Base-by-base conservation (phyloP, 1,140 invertebrate species). In the Drosophila jambulina region DNA sequence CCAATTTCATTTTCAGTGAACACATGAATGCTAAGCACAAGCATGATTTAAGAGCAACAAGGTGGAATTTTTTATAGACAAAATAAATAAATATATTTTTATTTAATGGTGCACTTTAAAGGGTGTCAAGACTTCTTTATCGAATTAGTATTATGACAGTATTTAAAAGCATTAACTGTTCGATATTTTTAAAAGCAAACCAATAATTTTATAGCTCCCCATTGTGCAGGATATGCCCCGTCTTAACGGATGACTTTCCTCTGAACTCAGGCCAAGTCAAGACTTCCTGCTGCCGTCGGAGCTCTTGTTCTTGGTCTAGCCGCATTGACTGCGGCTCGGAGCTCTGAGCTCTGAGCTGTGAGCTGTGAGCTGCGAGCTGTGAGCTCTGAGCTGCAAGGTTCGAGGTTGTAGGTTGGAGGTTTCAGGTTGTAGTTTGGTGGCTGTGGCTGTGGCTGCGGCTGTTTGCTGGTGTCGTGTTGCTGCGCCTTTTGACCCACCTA, bases 401-500 rank as follows among this genome's bases (percentile, higher is more conserved):
- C 17, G 34, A 43, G 46, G 29, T 38, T 43, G 38, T 17, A 63
- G 67, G 36, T 27, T 51, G 27, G 17, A 32, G 19, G 49, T 42
- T 71, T 32, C 3, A 57, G 45, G n/a, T 32, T 53, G 38, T 21
- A 53, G 29, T n/a, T 69, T 51, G 46, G 59, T 77, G 67, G 67
- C 68, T 59, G 62, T 68, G 77, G 62, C 74, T 75, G 64, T 61
- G 67, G 63, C 43, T 81, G 82, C 71, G 70, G 69, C 61, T 67
- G 64, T 62, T 69, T 69, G 58, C 62, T 72, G 69, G 63, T 75
- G 71, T 80, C 64, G 78, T 81, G 78, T 81, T 77, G 65, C 85
- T 78, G 81, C 74, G 80, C 84, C 83, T 80, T 87, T 80, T 87
- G 83, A 87, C 83, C 83, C 82, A 80, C 76, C 84, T 77, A 84